Evolutionary conservation across 2,113 vertebrate genomes (phyloP), one percentile per base, ranked within the genome.

Genomic region (Eonycteris spelaea): DNA sequence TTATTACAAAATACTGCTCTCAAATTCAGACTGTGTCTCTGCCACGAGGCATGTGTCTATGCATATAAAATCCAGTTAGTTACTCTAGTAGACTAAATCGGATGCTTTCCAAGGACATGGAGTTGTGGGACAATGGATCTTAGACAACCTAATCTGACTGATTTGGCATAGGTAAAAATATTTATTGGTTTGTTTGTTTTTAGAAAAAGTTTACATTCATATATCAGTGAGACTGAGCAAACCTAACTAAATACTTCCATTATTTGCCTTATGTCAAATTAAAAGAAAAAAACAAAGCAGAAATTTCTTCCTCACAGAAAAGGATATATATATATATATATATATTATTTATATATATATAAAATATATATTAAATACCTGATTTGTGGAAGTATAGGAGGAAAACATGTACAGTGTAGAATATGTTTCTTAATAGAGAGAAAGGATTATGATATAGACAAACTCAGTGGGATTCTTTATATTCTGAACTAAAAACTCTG

Each of bases 31-130:
- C n/a, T 30, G 22, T 16, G 30, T 75, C 40, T 86, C 67, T 84
- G 22, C 59, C 18, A 26, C 33, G 15, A 21, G 30, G 43, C 26
- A 1, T 92, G 59, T 96, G 88, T 82, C 85, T 85, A 6, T 78
- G 91, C 85, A 86, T 85, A 92, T 3, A 18, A 82, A 90, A 92
- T 40, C n/a, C 65, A 71, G 59, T 94, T 26, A 94, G 30, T 22
- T 48, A 92, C 40, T 80, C n/a, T 59, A 53, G 43, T 45, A 43
- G 33, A 22, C 7, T 53, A 85, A 95, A 73, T 8, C 68, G n/a
- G 63, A 38, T 40, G 22, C 11, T 45, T 71, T 75, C 79, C 70
- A 63, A 94, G 35, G 35, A 53, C 73, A 57, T 13, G 0, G 16
- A 91, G 74, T 87, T 87, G 86, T 43, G 38, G 75, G 35, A 43